Evolutionary conservation across 2,113 vertebrate genomes (phyloP), one percentile per base, ranked within the genome.

Genomic region (Nesoenas mayeri): DNA sequence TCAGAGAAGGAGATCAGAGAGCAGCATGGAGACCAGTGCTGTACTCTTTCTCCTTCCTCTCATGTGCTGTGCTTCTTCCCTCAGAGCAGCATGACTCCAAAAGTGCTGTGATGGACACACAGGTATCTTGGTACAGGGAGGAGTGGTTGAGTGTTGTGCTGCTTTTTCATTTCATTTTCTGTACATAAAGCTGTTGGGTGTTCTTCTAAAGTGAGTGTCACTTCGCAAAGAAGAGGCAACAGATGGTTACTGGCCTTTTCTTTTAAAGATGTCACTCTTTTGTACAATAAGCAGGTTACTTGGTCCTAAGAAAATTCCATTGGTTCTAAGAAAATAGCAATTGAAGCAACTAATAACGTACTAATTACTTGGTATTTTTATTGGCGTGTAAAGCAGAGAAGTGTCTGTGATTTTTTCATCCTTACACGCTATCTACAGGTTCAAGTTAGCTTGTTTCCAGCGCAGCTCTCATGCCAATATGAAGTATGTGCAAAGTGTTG

Each of bases 101-200:
- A 48, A 48, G 64, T 3, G n/a, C 75, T 24, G 14, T 3, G 29
- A 6, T 6, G 58, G 83, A 15, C 62, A 1, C 9, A 21, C 2
- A 10, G 60, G 21, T 15, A 36, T 22, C 20, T 66, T 2, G 6
- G 16, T 1, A 2, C 29, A 18, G 62, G 22, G 32, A 48, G 25
- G 6, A 12, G 3, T 2, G 0, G 3, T 0, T 40, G 17, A 5
- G 51, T 38, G 26, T 15, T 44, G 21, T n/a, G 17, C 36, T 74
- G 58, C 14, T 57, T 36, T 88, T 44, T 10, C 13, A 7, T 81
- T 54, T 36, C 8, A 5, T 34, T 66, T 53, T 31, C 51, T 40
- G 12, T 9, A 6, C 1, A 0, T 31, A 18, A 12, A 15, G 11
- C 10, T 5, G 17, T 12, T 34, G 38, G 7, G 1, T 31, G 32